These are phyloP conservation scores for Maconellicoccus hirsutus DNA, from an alignment of 1,140 invertebrate species.

Conservation along the genomic window DNA sequence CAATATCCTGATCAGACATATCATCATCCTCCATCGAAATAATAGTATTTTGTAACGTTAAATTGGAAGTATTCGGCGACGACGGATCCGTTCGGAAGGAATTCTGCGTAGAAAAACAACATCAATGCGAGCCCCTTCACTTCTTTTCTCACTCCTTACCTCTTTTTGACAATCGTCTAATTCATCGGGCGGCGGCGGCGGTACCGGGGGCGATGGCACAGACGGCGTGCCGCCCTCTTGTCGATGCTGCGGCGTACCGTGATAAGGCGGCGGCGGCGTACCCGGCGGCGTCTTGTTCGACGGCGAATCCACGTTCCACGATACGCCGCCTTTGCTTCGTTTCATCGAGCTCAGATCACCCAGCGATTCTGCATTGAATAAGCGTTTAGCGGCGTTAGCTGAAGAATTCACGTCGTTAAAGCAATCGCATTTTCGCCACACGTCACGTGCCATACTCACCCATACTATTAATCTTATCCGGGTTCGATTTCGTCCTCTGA, in stretches of 20 bases:
- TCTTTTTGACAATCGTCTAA: slow-evolving; percentile 20
- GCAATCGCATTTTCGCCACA: too few relatives aligned
- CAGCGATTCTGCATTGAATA: slow-evolving; percentile 45
- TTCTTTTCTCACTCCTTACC: not conserved
- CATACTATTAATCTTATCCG: slow-evolving; percentile 45
- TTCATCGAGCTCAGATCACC: slow-evolving; percentile 41
- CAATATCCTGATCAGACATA: slow-evolving; percentile 68
- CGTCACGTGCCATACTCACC: too few relatives aligned
- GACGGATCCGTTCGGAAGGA: not conserved
- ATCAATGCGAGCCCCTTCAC: not conserved
- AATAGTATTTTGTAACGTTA: slow-evolving; percentile 41
- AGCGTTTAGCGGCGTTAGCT: not conserved
- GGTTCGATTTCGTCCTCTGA: slow-evolving; percentile 55
- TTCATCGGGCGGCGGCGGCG: slow-evolving; percentile 22
- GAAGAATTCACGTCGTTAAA: not conserved
- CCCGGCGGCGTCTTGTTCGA: slow-evolving; percentile 55
- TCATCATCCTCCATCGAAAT: slow-evolving; percentile 93
- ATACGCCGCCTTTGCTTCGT: slow-evolving; percentile 33
- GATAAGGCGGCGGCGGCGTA: slow-evolving; percentile 76
- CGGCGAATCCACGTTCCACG: slow-evolving; percentile 38
- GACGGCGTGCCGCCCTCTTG: not conserved
- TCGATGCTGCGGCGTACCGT: slow-evolving; percentile 26
- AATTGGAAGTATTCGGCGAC: slow-evolving; percentile 13
- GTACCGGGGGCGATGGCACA: not conserved
- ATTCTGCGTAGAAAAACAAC: not conserved